These are phyloP conservation scores for Zaprionus lineosus DNA, from an alignment of 2,888 invertebrate species.

Conservation along the genomic window DNA sequence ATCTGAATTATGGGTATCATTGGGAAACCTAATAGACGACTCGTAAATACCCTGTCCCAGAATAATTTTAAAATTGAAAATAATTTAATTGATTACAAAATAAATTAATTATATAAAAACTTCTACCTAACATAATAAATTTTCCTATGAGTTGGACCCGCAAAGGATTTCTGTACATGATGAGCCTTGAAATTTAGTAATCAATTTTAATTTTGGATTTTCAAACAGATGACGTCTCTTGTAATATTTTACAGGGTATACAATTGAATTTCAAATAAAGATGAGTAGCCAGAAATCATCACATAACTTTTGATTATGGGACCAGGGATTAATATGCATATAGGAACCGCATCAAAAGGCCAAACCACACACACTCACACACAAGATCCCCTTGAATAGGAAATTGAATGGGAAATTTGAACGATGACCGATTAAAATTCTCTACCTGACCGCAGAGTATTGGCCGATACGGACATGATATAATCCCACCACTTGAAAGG, in stretches of 20 bases:
- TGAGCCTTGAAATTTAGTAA: too few species aligned
- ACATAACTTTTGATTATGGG: slow-evolving; percentile 53
- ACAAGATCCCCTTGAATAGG: neutral
- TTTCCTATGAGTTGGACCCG: too few species aligned
- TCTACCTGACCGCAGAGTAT: slow-evolving; percentile 57
- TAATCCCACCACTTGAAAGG: slow-evolving; percentile 32
- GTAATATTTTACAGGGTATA: slow-evolving; percentile 9
- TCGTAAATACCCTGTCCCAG: too few species aligned
- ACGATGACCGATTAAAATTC: slow-evolving; percentile 64
- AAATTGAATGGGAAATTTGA: slow-evolving; percentile 34
- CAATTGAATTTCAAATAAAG: slow-evolving; percentile 14
- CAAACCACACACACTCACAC: slow-evolving; percentile 1
- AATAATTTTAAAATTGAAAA: too few species aligned
- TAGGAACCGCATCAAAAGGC: slow-evolving; percentile 6
- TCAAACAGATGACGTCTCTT: too few species aligned
- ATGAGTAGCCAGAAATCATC: slow-evolving; percentile 65
- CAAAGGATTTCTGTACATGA: too few species aligned
- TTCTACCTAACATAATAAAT: too few species aligned
- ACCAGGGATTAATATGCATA: slow-evolving; percentile 37
- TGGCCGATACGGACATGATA: slow-evolving; percentile 28
- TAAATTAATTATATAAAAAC: too few species aligned
- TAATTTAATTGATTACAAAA: too few species aligned
- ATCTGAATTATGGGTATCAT: too few species aligned
- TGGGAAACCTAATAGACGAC: too few species aligned
- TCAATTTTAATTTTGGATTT: too few species aligned